Conservation (phyloP, 2,888 invertebrate species). For the Muschampia plurimacula region DNA sequence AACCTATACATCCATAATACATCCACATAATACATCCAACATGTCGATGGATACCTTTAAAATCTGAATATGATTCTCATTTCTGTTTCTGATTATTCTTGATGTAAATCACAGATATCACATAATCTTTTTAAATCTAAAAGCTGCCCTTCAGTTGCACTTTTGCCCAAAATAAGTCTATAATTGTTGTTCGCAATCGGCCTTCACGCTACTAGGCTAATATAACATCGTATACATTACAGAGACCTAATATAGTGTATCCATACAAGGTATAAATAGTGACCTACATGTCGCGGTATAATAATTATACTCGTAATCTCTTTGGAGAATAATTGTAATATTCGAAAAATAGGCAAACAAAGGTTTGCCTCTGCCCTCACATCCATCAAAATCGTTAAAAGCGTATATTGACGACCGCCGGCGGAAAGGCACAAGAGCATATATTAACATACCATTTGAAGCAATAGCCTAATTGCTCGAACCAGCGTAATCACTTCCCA, state of each 20-base stretch:
- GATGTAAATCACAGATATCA: too few species aligned
- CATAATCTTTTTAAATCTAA: background rate
- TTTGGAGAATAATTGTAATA: conserved; percentile 73
- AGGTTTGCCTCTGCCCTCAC: conserved; percentile 61
- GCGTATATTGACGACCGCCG: conserved; percentile 69
- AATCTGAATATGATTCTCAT: background rate
- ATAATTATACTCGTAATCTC: conserved; percentile 57
- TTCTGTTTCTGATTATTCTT: background rate
- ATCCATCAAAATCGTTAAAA: conserved; percentile 60
- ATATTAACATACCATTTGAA: conserved; percentile 66
- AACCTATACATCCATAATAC: background rate
- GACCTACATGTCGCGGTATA: conserved; percentile 41
- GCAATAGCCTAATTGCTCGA: conserved; percentile 52
- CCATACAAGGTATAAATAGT: conserved; percentile 36
- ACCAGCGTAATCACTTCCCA: conserved; percentile 51
- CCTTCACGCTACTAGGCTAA: conserved; percentile 63
- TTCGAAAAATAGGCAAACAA: conserved; percentile 63
- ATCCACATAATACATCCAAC: background rate
- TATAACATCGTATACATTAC: conserved; percentile 81
- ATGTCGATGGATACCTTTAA: background rate
- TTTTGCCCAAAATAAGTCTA: conserved; percentile 38
- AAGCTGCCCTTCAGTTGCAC: conserved; percentile 29
- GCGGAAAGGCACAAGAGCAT: conserved; percentile 79
- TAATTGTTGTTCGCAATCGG: conserved; percentile 59
- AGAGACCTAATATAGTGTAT: conserved; percentile 70